Evolutionary conservation across 2,113 vertebrate species (phyloP).

Genomic region (Triplophysa rosa): DNA sequence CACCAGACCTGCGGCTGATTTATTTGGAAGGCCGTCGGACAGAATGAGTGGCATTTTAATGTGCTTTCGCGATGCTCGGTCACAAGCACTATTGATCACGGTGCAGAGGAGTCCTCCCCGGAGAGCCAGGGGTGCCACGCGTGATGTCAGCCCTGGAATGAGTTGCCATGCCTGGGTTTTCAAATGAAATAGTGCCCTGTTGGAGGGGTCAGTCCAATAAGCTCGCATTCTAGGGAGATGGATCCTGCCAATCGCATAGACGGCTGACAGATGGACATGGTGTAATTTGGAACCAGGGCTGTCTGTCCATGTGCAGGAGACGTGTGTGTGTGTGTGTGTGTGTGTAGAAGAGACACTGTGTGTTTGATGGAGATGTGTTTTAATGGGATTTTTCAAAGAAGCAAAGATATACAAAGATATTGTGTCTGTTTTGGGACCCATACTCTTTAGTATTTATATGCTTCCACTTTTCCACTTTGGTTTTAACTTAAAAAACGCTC

Average conservation of each 20-base stretch:
- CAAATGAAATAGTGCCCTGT: constrained; percentile 76
- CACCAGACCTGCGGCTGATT: constrained; percentile 72
- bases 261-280: constrained; percentile 68
- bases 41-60: constrained; percentile 82
- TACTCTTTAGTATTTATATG: no score
- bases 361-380: neutral
- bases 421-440: no score
- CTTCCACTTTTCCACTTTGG: no score
- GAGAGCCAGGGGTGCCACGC: constrained; percentile 31
- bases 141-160: constrained; percentile 77
- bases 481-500: no score
- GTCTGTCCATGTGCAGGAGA: constrained; percentile 36
- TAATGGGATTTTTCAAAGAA: neutral
- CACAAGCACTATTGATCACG: constrained; percentile 81
- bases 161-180: constrained; percentile 71
- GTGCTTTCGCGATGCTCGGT: constrained; percentile 82
- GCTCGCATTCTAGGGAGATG: constrained; percentile 68
- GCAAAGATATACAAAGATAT: no score
- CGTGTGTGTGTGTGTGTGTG: constrained; percentile 1
- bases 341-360: neutral
- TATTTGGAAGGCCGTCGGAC: constrained; percentile 73
- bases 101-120: constrained; percentile 48
- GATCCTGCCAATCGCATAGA: constrained; percentile 66
- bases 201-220: constrained; percentile 75
- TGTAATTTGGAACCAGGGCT: constrained; percentile 39